Base-by-base conservation (phyloP, 2,888 invertebrate species). In the Cephus rjabovi region DNA sequence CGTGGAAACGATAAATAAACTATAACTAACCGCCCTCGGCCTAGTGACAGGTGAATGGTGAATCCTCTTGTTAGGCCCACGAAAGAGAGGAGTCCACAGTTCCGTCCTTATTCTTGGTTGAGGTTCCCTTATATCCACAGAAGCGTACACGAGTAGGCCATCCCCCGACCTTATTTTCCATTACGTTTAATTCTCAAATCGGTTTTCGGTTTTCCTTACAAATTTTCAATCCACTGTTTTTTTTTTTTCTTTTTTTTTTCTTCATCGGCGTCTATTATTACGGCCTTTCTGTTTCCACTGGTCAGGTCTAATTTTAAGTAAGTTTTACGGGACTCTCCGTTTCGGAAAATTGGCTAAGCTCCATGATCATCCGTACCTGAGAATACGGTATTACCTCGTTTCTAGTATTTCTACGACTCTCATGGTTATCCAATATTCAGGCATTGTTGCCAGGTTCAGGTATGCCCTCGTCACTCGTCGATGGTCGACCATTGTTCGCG, bases 1-100 rank as follows among this genome's bases (percentile, higher is more conserved):
- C 87, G 88, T 89, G 89, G 89, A 90, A 90, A 89, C 90, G 89
- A 90, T 90, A 90, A 90, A 90, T 90, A 90, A 90, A 90, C 90
- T 90, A 90, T 90, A 90, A 90, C 90, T 90, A 90, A 89, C 90
- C 89, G 89, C 89, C 89, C 89, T 85, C 85, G 86, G 84, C 82
- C 86, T 86, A 86, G 88, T 89, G 90, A 90, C 90, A 90, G 90
- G 90, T 90, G 89, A 90, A 90, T 90, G 89, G 90, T 89, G 89
- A 88, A 89, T 90, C 87, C 88, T 90, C 90, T 90, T 90, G 90
- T 90, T 90, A 90, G 88, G 84, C 84, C 84, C 85, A 83, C 31
- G 71, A 71, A 34, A 34, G 71, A 71, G 71, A 71, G 71, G 34
- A 56, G 23, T 56, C 23, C 56, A 56, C 56, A 6, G 23, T 56